Percentiles rank a stretch among this genome's conserved stretches.
phyloP scores from a whole-genome alignment of 2,797 vertebrate genomes.

The Hipposideros larvatus region DNA sequence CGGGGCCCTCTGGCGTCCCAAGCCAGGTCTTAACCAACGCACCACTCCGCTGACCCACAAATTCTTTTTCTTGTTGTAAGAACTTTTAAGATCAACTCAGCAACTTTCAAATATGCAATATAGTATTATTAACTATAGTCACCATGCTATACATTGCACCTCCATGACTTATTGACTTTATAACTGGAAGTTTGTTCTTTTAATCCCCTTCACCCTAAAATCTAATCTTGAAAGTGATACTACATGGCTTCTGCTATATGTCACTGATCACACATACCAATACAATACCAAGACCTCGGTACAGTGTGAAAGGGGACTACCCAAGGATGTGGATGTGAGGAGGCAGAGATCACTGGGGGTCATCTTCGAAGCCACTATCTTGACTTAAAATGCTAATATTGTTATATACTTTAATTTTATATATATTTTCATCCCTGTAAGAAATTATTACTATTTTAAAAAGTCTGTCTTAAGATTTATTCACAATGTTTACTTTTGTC shows the following conservation, averaged over 20 bases:
- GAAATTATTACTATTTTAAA: slow-evolving; percentile 57
- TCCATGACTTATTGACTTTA: background rate
- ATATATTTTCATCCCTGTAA: background rate
- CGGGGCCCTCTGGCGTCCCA: no score
- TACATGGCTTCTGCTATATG: background rate
- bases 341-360: background rate
- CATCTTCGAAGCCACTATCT: background rate
- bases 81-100: background rate
- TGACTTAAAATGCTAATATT: background rate
- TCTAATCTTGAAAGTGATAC: background rate
- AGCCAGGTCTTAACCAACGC: no score
- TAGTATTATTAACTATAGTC: background rate
- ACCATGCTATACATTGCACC: background rate
- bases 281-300: background rate
- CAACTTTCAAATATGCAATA: background rate
- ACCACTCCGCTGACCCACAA: background rate
- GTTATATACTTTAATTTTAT: background rate
- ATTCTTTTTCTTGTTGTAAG: background rate
- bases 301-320: background rate
- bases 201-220: background rate
- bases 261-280: background rate
- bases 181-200: background rate
- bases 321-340: background rate
- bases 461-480: slow-evolving; percentile 3
- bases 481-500: slow-evolving; percentile 4